Evolutionary conservation across 2,797 vertebrate species (phyloP), one percentile per base, ranked within the genome.

Genomic region (Taeniopygia guttata): DNA sequence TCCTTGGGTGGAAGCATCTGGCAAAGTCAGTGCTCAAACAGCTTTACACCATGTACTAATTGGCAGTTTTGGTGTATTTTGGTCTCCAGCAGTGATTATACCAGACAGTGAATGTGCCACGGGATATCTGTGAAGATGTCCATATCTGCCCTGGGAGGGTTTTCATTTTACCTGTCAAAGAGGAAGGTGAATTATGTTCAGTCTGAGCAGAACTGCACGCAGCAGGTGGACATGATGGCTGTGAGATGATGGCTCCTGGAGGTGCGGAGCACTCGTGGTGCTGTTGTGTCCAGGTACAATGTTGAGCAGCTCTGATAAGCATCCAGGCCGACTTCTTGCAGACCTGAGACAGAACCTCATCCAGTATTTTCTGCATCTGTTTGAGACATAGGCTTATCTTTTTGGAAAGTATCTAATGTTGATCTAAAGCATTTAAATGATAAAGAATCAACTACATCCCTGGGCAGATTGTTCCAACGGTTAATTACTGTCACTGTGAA

Each of bases 401-500:
- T 85, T 70, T 54, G 30, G 80, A 84, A 94, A 49, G 68, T 89
- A 96, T 90, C 80, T 93, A 82, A 69, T 77, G 91, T 77, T 93
- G 95, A 87, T 93, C 88, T 93, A 82, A 96, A 86, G 74, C 81
- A 91, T 95, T 94, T 96, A 96, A 94, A 94, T 94, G 91, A 95
- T 94, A 93, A 91, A 91, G 90, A 96, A 91, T 93, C 93, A 96
- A 77, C 83, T 89, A 56, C 68, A 46, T 94, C 56, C 80, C 77
- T 84, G 91, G 83, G 67, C 85, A 95, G 83, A 93, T 93, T 95
- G 93, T 90, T 94, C 67, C 70, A 88, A 51, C 0, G 17, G 93
- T 97, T 97, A 97, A 96, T 97, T 96, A 95, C 83, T 91, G 89
- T 95, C 95, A 95, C 85, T 54, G 59, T 81, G 91, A 86, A 95